phyloP scores from a whole-genome alignment of 2,113 vertebrate species.

The Malurus cyaneus region DNA sequence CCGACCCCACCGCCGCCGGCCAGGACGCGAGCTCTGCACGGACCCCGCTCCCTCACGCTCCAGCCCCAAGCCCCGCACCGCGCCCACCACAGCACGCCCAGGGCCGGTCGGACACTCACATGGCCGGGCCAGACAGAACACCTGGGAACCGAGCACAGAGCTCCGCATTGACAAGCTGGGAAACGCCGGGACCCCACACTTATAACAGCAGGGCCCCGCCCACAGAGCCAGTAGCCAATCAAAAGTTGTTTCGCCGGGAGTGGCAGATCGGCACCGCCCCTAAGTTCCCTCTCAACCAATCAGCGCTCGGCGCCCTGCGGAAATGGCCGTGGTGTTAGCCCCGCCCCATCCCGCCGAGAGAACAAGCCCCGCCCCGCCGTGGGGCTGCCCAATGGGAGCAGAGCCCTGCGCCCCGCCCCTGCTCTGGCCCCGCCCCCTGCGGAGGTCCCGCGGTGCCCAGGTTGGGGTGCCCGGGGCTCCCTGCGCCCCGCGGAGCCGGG shows the following conservation, averaged over 20 bases:
- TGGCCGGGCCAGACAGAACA: rapidly evolving
- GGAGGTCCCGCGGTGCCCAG: neutral
- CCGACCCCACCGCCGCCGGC: neutral
- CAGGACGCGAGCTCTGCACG: neutral
- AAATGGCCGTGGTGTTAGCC: rapidly evolving
- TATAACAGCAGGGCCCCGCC: neutral
- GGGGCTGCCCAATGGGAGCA: neutral
- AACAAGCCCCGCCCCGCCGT: rapidly evolving
- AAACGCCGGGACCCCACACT: rapidly evolving
- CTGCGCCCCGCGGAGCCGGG: rapidly evolving
- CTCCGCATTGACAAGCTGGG: rapidly evolving
- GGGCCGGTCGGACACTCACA: neutral
- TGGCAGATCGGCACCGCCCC: neutral
- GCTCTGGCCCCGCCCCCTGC: neutral
- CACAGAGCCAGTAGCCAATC: neutral
- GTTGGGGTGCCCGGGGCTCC: too few relatives aligned
- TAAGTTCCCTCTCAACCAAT: neutral
- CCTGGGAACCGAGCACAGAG: rapidly evolving
- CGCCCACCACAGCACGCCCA: neutral
- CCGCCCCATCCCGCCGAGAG: rapidly evolving
- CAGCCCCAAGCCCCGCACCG: neutral
- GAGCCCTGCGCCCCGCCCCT: neutral
- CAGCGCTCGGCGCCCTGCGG: rapidly evolving
- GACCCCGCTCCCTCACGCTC: neutral
- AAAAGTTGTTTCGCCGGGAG: neutral